Percentiles rank a stretch among this genome's conserved stretches.
phyloP scores from a whole-genome alignment of 1,140 invertebrate genomes.

The Orussus abietinus region DNA sequence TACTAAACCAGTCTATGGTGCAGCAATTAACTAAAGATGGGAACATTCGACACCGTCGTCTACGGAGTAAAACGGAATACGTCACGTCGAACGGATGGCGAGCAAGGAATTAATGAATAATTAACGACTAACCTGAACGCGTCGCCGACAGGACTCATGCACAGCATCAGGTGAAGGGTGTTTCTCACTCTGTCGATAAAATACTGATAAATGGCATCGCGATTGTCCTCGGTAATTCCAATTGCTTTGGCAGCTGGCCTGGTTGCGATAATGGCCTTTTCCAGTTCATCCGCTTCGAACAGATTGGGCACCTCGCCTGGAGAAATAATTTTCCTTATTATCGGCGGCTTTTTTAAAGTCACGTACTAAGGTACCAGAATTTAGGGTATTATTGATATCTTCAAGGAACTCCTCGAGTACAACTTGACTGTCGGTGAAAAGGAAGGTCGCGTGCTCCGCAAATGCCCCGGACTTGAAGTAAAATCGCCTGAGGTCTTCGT shows the following conservation, averaged over 20 bases:
- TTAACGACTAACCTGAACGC: conserved; percentile 62
- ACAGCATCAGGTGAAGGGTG: conserved; percentile 80
- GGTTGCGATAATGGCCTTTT: conserved; percentile 72
- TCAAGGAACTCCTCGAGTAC: conserved; percentile 89
- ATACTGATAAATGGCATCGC: conserved; percentile 77
- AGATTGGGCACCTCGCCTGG: conserved; percentile 79
- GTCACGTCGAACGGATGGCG: no score
- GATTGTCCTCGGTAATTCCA: conserved; percentile 63
- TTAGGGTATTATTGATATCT: conserved; percentile 88
- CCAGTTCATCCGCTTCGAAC: conserved; percentile 80
- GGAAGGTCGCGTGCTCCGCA: conserved; percentile 78
- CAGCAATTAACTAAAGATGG: conserved; percentile 91
- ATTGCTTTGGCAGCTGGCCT: conserved; percentile 66
- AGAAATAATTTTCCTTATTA: conserved; percentile 13
- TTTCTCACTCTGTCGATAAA: conserved; percentile 77
- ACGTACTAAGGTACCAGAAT: conserved; percentile 62
- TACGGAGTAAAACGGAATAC: no score
- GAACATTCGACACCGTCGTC: conserved; percentile 76
- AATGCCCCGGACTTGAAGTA: conserved; percentile 67
- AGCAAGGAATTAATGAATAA: no score
- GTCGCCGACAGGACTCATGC: conserved; percentile 86
- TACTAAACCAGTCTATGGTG: conserved; percentile 90
- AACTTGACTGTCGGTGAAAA: conserved; percentile 87
- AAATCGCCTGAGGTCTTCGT: conserved; percentile 73
- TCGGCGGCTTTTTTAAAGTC: background rate